Evolutionary conservation across 1,140 invertebrate genomes (phyloP), one percentile per base, ranked within the genome.

Genomic region (Monomorium pharaonis): DNA sequence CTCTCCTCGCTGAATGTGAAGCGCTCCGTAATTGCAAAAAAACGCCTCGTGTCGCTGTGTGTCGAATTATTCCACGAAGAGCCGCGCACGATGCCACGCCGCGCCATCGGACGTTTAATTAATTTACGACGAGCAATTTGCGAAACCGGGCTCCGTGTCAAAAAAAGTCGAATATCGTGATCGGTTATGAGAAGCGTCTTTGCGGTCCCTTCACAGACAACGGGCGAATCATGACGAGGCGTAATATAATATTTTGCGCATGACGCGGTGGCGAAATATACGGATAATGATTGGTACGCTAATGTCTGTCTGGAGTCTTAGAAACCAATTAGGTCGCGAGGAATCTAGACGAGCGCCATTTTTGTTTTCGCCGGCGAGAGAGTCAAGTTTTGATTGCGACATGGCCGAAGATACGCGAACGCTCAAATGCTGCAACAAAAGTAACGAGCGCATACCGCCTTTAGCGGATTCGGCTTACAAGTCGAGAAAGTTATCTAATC

Each of bases 231-330:
- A 72, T 44, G 78, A 81, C n/a, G 78, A 72, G 33, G 65, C 65
- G 44, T 80, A 72, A 72, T 72, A 72, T 74, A 72, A 83, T 83
- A 74, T 83, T 74, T 74, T 47, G 67, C 21, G 51, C 78, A 58
- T 72, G 78, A 81, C 21, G 63, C 63, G 33, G 24, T 21, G 67
- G 30, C 27, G 69, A 83, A 83, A 74, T 24, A 70, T 44, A 85
- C 74, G 42, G 49, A 77, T 54, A 67, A 85, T 65, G 76, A 80
- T 80, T 65, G 37, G 9, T 54, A 56, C 47, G 47, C 47, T 80
- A 85, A 63, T 78, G 83, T 85, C 75, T 63, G 72, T 65, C 62
- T 44, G 60, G 58, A 65, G 60, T 78, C n/a, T n/a, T 85, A 85
- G 33, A 56, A n/a, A 65, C 83, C 21, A 85, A 77, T 85, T 85